Evolutionary conservation across 1,140 invertebrate genomes (phyloP).

Genomic region (Drosophila subpulchrella): DNA sequence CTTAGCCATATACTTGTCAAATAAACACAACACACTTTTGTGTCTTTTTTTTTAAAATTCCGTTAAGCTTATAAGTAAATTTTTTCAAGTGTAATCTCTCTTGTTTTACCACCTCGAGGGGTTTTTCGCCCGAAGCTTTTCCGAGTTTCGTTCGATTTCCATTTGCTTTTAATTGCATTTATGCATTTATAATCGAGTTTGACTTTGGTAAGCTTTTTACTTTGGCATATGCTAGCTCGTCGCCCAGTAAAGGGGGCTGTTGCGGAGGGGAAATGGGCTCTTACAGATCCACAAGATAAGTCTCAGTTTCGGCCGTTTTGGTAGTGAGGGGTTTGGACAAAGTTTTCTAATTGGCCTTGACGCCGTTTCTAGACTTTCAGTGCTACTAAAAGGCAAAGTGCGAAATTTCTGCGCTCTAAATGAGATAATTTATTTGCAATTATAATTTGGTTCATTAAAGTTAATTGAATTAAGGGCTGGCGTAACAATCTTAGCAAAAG

Average conservation of each 20-base stretch:
- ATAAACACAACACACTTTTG: too few species aligned
- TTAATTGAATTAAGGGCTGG: constrained; percentile 38
- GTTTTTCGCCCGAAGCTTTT: constrained; percentile 34
- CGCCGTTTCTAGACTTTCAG: constrained; percentile 27
- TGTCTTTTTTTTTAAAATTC: too few species aligned
- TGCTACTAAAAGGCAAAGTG: constrained; percentile 21
- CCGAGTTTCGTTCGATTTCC: constrained; percentile 57
- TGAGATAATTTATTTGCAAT: constrained; percentile 57
- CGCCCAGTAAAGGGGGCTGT: neutral
- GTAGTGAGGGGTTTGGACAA: constrained; percentile 27
- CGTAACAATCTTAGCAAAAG: neutral
- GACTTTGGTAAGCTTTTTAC: constrained; percentile 54
- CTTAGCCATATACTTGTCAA: too few species aligned
- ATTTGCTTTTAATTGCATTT: constrained; percentile 59
- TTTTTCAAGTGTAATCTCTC: constrained; percentile 5
- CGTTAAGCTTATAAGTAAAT: too few species aligned
- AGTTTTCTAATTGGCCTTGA: constrained; percentile 57
- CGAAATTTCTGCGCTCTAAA: constrained; percentile 31
- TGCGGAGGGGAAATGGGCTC: constrained; percentile 3
- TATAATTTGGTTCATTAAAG: constrained; percentile 54
- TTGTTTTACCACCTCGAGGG: constrained; percentile 4
- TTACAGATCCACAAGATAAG: constrained; percentile 21
- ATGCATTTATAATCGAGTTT: constrained; percentile 63
- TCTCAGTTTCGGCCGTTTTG: constrained; percentile 28
- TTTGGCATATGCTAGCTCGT: constrained; percentile 40